phyloP scores from a whole-genome alignment of 2,113 vertebrate genomes.

The Ursus arctos region DNA sequence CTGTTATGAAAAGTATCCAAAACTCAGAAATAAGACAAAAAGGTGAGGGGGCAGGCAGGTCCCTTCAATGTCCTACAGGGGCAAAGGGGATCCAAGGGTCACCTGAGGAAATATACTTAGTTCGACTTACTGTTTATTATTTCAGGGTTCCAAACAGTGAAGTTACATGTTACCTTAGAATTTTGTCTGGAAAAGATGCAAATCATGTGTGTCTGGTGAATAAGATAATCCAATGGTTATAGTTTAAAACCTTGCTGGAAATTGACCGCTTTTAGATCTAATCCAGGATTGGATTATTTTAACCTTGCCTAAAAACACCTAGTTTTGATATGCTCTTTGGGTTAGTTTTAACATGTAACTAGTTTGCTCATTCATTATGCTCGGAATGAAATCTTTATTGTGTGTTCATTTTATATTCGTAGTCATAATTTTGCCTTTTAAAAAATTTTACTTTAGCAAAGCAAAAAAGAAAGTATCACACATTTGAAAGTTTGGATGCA shows the following conservation, averaged over 20 bases:
- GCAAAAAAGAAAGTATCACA: neutral
- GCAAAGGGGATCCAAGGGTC: neutral
- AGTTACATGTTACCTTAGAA: neutral
- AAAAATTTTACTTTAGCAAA: constrained; percentile 13
- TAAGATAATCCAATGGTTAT: neutral
- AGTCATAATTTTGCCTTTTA: constrained; percentile 4
- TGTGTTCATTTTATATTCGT: neutral
- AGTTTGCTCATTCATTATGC: neutral
- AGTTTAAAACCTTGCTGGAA: constrained; percentile 31
- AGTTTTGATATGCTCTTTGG: constrained; percentile 35
- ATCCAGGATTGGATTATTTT: neutral
- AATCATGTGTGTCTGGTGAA: constrained; percentile 7
- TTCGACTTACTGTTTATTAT: neutral
- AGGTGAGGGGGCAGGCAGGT: neutral
- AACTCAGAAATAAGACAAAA: neutral
- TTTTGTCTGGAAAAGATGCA: neutral
- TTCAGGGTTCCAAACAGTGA: neutral
- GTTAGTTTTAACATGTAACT: neutral
- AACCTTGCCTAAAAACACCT: neutral
- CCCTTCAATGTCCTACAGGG: neutral
- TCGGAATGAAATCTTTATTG: neutral
- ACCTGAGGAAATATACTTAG: neutral
- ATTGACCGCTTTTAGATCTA: neutral
- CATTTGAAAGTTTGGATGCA: neutral
- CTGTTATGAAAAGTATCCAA: neutral